Evolutionary conservation across 2,113 vertebrate genomes (phyloP).

Genomic region (Carollia perspicillata): DNA sequence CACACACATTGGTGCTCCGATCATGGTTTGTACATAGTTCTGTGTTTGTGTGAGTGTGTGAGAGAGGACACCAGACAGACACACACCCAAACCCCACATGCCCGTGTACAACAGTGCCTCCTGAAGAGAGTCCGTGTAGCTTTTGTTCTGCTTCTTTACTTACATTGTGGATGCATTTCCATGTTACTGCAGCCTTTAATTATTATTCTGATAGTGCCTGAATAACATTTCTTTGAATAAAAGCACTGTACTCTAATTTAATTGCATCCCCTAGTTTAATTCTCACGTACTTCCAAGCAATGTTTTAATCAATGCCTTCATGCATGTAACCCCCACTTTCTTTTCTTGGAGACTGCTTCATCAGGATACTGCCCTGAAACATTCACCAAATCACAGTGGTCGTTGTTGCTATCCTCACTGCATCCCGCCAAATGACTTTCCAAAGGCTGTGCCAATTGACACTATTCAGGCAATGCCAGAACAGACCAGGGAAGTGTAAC

Average conservation of each 20-base stretch:
- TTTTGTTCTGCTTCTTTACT: neutral
- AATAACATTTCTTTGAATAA: neutral
- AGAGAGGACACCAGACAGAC: neutral
- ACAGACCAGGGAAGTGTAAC: neutral
- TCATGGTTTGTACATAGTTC: neutral
- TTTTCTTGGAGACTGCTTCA: neutral
- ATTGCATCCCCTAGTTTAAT: neutral
- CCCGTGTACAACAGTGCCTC: neutral
- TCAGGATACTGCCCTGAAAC: neutral
- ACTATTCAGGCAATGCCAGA: neutral
- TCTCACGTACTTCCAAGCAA: neutral
- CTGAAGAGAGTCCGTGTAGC: fast-evolving
- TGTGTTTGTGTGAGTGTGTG: neutral
- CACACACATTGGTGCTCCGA: neutral
- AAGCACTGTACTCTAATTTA: neutral
- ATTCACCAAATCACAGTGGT: neutral
- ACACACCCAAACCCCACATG: neutral
- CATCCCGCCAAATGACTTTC: neutral
- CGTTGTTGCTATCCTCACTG: neutral
- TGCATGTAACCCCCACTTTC: neutral
- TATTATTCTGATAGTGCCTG: neutral
- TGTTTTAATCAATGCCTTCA: neutral
- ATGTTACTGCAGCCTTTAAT: neutral
- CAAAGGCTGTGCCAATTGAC: neutral
- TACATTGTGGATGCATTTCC: neutral